Conservation (phyloP, 2,113 vertebrate species). For the Heptranchias perlo region DNA sequence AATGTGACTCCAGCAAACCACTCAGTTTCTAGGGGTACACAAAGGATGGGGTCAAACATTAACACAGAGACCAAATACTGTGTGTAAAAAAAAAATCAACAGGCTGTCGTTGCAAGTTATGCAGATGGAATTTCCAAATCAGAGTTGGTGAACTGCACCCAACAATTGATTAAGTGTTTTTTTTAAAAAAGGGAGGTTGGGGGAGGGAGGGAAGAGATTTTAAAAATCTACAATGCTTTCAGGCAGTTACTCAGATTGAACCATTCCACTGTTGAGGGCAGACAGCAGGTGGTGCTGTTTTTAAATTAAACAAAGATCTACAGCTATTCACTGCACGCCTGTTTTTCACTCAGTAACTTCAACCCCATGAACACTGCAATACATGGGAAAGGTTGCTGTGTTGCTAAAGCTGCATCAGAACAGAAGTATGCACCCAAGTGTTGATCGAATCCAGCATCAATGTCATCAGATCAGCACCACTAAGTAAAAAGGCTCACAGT, state of each 20-base stretch:
- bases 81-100: not conserved
- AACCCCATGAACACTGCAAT: not conserved
- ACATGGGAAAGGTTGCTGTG: not conserved
- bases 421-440: not conserved
- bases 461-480: too few species aligned
- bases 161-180: too few species aligned
- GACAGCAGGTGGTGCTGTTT: not conserved
- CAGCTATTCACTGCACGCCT: not conserved
- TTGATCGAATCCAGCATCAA: not conserved
- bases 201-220: too few species aligned
- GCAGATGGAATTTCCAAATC: too few species aligned
- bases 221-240: too few species aligned
- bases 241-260: not conserved
- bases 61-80: too few species aligned
- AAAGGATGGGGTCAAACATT: too few species aligned
- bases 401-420: not conserved
- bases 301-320: not conserved
- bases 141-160: too few species aligned
- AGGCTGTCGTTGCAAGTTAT: not conserved
- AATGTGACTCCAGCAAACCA: not conserved
- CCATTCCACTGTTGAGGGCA: not conserved
- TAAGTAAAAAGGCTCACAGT: not conserved
- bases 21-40: not conserved
- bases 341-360: not conserved
- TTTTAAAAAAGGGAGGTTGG: too few species aligned